Conservation (phyloP, 2,888 invertebrate genomes). For the Syrista parreyssii region DNA sequence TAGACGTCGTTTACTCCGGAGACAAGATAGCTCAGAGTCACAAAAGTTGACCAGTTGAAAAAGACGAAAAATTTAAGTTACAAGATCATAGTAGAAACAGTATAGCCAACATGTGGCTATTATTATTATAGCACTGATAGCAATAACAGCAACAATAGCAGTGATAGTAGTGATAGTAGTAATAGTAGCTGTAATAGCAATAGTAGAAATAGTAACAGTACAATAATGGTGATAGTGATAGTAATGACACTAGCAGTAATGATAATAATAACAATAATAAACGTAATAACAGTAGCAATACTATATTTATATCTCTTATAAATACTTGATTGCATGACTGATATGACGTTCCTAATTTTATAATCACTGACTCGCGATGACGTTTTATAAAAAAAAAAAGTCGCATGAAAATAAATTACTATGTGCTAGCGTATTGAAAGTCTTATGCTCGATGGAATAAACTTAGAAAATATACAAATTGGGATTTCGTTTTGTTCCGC, state of each 20-base stretch:
- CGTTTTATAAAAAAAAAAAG: slow-evolving; percentile 32
- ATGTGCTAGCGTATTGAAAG: slow-evolving; percentile 56
- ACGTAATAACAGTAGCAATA: slow-evolving; percentile 19
- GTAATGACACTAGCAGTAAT: slow-evolving; percentile 16
- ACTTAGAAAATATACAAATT: slow-evolving; percentile 28
- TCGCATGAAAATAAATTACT: slow-evolving; percentile 62
- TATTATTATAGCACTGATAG: background rate
- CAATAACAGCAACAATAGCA: slow-evolving; percentile 24
- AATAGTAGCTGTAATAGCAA: slow-evolving; percentile 23
- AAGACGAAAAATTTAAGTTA: background rate
- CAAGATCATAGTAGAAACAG: background rate
- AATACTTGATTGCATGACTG: slow-evolving; percentile 59
- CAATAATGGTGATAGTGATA: background rate
- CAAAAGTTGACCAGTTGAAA: background rate
- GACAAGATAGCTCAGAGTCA: background rate
- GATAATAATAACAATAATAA: slow-evolving; percentile 25
- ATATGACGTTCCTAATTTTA: slow-evolving; percentile 57
- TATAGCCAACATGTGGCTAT: background rate
- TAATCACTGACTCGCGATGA: slow-evolving; percentile 39
- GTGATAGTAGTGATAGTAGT: slow-evolving; percentile 32
- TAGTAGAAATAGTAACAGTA: slow-evolving; percentile 2
- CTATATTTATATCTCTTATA: slow-evolving; percentile 30
- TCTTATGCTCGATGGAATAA: slow-evolving; percentile 58
- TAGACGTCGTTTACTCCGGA: background rate
- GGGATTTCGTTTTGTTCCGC: background rate